A percentile compares a stretch with the other conserved stretches of the same genome.
phyloP scores from a whole-genome alignment of 2,797 vertebrate genomes.

The Alauda arvensis region DNA sequence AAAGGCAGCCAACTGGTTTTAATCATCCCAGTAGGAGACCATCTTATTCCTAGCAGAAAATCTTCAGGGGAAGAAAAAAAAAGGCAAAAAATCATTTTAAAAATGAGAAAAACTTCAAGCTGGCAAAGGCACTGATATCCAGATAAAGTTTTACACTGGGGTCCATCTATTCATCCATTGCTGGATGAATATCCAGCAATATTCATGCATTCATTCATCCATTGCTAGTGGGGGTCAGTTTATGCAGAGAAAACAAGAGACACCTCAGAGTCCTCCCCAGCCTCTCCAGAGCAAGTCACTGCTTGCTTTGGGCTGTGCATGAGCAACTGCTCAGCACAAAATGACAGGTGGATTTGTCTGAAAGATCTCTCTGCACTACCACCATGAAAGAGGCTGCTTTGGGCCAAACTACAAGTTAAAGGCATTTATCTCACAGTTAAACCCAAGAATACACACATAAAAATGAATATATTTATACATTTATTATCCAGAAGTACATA shows the following conservation, averaged over 20 bases:
- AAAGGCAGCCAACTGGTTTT: slow-evolving; percentile 21
- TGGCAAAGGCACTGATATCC: neutral
- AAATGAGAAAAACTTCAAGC: neutral
- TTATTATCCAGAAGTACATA: neutral
- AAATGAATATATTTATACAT: neutral
- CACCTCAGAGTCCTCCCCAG: neutral
- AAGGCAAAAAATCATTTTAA: neutral
- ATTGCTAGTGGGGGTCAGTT: neutral
- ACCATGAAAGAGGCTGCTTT: neutral
- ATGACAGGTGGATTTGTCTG: neutral
- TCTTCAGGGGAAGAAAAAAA: neutral
- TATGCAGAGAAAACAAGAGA: neutral
- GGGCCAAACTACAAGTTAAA: neutral
- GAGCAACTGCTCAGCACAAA: neutral
- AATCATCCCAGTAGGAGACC: slow-evolving; percentile 9
- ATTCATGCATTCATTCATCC: no score
- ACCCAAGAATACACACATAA: neutral
- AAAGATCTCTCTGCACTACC: neutral
- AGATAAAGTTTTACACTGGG: neutral
- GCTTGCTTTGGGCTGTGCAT: neutral
- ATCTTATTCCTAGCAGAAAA: neutral
- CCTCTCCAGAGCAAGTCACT: neutral
- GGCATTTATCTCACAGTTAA: neutral
- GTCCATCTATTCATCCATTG: neutral
- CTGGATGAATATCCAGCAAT: neutral